Base-by-base conservation (phyloP, 2,888 invertebrate genomes). In the Eumerus sabulonum region DNA sequence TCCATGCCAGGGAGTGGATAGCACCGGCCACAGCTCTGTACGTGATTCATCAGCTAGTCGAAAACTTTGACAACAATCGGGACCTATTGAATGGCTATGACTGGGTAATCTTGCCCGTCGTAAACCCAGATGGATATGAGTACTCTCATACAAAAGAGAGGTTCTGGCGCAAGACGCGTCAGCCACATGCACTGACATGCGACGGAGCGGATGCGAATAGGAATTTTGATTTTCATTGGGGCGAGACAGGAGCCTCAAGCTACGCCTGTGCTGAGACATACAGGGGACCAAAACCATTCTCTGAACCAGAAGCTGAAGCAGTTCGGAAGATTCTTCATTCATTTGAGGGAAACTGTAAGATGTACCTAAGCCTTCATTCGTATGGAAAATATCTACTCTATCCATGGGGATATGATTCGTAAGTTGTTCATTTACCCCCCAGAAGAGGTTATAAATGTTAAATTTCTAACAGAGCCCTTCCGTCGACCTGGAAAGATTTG, bases 91-190 rank as follows among this genome's bases (percentile, higher is more conserved):
- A 90, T 9, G 88, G 90, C 19, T 90, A 92, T 45, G 93, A 94
- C 84, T 93, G 93, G 92, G 91, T 92, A 70, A 88, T 93, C n/a
- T 83, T 93, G 64, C 94, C 94, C 0, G 86, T 92, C 0, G 90
- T 91, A 12, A 94, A 94, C 85, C 92, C 93, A 1, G 94, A 94
- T 85, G 94, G 94, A 0, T 94, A 94, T 83, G 92, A 91, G 76
- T 93, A 89, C 85, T 89, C 91, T 0, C 91, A 91, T 63, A 88
- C 88, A 9, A 83, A 84, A 51, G 89, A 82, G 3, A 83, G 87
- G 1, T 50, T 86, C 3, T 92, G 92, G 92, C 89, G 92, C 9
- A 92, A 92, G 83, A 92, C 91, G 0, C 87, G 91, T 0, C 87
- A 89, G 1, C 85, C 84, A 5, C 84, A 82, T 0, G 77, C 77